Percentiles rank a stretch among this genome's conserved stretches.
Evolutionary conservation across 2,888 invertebrate genomes (phyloP).

Genomic region (Noctua janthina): DNA sequence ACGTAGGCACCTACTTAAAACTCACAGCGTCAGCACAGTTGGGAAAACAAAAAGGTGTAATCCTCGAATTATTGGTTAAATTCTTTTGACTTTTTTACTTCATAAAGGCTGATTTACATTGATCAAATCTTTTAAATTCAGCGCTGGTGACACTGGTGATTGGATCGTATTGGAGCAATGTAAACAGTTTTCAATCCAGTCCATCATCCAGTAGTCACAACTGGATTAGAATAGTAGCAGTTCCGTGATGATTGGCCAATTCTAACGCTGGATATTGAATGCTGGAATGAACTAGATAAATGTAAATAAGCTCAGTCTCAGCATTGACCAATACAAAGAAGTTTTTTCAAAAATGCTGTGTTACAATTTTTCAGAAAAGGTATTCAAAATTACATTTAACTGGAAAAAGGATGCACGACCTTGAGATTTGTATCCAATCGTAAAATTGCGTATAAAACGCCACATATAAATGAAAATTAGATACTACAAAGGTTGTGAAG

Average conservation of each 20-base stretch:
- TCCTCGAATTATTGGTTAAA: not conserved
- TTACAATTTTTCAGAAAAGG: not conserved
- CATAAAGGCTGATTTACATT: not conserved
- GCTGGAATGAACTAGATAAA: not conserved
- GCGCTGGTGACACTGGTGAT: not conserved
- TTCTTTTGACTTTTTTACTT: not conserved
- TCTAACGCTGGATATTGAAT: not conserved
- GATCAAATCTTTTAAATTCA: not conserved
- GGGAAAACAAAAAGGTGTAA: slow-evolving; percentile 24
- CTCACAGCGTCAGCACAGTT: slow-evolving; percentile 21
- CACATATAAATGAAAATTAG: slow-evolving; percentile 57
- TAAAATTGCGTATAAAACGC: slow-evolving; percentile 25
- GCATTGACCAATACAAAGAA: not conserved
- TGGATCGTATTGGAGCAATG: not conserved
- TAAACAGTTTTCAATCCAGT: not conserved
- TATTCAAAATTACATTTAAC: not conserved
- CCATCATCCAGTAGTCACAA: not conserved
- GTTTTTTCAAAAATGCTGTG: not conserved
- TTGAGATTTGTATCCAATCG: slow-evolving; percentile 39
- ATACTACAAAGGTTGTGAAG: slow-evolving; percentile 65
- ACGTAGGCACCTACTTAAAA: slow-evolving; percentile 33
- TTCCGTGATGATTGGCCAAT: not conserved
- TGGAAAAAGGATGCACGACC: slow-evolving; percentile 13
- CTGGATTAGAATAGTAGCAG: not conserved
- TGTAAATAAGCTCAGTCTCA: not conserved